Evolutionary conservation across 2,797 vertebrate genomes (phyloP).

Genomic region (Xenops minutus): DNA sequence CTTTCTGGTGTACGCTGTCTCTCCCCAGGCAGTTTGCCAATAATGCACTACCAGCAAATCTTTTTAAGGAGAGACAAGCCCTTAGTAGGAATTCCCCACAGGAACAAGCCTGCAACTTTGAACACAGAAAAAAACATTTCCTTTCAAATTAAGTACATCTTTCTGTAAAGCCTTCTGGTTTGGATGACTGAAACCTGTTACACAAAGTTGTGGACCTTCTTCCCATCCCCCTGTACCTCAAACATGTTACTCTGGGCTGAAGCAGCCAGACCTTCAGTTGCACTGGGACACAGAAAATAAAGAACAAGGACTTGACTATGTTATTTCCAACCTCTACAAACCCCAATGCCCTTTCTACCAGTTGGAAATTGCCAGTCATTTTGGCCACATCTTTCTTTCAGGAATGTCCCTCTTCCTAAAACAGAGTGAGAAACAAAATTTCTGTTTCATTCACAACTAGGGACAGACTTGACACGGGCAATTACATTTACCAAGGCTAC

Average conservation of each 20-base stretch:
- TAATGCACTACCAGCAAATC: conserved; percentile 2
- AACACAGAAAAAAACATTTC: not conserved
- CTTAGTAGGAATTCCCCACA: conserved; percentile 29
- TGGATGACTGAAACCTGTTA: not conserved
- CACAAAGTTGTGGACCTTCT: not conserved
- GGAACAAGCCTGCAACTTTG: conserved; percentile 1
- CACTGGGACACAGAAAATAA: not conserved
- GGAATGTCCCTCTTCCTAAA: not conserved
- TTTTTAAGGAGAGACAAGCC: conserved; percentile 10
- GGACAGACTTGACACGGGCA: not conserved
- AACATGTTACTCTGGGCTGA: not conserved
- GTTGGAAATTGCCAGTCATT: not conserved
- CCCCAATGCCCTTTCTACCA: not conserved
- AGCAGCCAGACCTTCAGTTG: not conserved
- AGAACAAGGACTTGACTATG: not conserved
- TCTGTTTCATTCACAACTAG: not conserved
- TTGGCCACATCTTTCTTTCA: not conserved
- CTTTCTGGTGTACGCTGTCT: not conserved
- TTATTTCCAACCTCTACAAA: not conserved
- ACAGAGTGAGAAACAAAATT: not conserved
- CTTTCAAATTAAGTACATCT: not conserved
- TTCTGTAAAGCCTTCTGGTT: not conserved
- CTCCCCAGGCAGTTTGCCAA: conserved; percentile 35
- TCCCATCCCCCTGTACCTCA: not conserved
- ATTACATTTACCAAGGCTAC: not conserved